Percentiles rank a stretch among this genome's conserved stretches.
phyloP scores from a whole-genome alignment of 2,888 invertebrate genomes.

The Hybos culiciformis region DNA sequence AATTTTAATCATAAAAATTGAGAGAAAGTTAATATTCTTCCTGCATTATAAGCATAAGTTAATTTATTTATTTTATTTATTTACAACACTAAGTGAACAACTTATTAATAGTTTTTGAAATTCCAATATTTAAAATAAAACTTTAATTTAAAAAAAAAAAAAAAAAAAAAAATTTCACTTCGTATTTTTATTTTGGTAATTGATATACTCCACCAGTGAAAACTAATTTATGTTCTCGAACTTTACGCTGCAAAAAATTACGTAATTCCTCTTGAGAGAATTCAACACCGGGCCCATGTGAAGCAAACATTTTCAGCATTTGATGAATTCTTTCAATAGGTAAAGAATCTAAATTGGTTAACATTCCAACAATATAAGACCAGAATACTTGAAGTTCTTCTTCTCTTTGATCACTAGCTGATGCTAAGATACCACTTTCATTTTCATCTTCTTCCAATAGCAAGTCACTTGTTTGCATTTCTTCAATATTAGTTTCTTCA shows the following conservation, averaged over 20 bases:
- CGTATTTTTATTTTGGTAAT: conserved; percentile 52
- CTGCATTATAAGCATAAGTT: too few species aligned
- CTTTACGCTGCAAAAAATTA: conserved; percentile 84
- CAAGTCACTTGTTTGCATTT: conserved; percentile 44
- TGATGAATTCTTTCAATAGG: conserved; percentile 87
- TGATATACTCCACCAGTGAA: conserved; percentile 79
- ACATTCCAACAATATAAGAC: conserved; percentile 95
- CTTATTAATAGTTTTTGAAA: too few species aligned
- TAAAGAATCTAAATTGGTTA: conserved; percentile 84
- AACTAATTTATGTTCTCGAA: conserved; percentile 74
- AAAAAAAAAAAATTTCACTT: too few species aligned
- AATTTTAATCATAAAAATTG: too few species aligned
- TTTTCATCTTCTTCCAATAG: conserved; percentile 80
- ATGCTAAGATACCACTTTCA: conserved; percentile 90
- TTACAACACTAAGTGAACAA: too few species aligned
- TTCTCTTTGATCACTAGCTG: conserved; percentile 85
- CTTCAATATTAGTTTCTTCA: conserved; percentile 40
- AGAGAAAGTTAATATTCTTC: too few species aligned
- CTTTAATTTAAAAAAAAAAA: not conserved
- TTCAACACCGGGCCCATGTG: conserved; percentile 80
- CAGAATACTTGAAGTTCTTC: conserved; percentile 90
- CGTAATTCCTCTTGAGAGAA: conserved; percentile 78
- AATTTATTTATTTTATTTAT: too few species aligned
- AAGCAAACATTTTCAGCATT: conserved; percentile 94
- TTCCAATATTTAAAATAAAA: not conserved